Evolutionary conservation across 2,797 vertebrate species (phyloP), one percentile per base, ranked within the genome.

Genomic region (Diplodus sargus): DNA sequence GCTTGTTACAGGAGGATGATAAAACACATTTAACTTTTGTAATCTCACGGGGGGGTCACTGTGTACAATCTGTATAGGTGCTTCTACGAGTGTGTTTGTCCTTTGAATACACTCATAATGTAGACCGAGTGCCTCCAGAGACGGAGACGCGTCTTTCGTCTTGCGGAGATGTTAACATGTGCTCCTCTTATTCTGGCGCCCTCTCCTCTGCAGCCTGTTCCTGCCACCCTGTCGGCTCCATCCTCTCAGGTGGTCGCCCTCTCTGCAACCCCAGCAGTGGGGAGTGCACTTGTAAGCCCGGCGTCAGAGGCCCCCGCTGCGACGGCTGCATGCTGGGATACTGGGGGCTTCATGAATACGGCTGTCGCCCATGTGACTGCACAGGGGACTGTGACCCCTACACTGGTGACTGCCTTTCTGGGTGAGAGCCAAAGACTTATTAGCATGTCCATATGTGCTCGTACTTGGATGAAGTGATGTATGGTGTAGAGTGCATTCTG

Each of bases 281-380:
- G 0, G 94, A 96, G 90, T 98, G 97, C 56, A 93, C 96, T 89
- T 98, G 97, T 93, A 98, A 97, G 87, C 96, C 97, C 0, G 97
- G 97, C 0, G 96, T 97, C 61, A 95, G 95, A 0, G 96, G 97
- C 49, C 94, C 95, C 62, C 94, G 65, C 63, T 98, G 97, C 17
- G 96, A 97, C 92, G 94, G 70, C 81, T 98, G 97, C 85, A 95
- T 96, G 87, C 93, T 93, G 10, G 97, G 97, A 68, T 97, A 97
- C 93, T 98, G 97, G 97, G 97, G 97, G 28, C 96, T 98, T 0
- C 88, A 96, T 18, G 85, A 95, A 74, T 96, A 97, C 0, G 96
- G 97, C 93, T 98, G 97, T 88, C 94, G 88, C 5, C 96, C 97
- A 3, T 98, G 97, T 22, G 93, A 96, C 92, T 98, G 97, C 0